Conservation (phyloP, 2,888 invertebrate species). For the Euclidia mi region DNA sequence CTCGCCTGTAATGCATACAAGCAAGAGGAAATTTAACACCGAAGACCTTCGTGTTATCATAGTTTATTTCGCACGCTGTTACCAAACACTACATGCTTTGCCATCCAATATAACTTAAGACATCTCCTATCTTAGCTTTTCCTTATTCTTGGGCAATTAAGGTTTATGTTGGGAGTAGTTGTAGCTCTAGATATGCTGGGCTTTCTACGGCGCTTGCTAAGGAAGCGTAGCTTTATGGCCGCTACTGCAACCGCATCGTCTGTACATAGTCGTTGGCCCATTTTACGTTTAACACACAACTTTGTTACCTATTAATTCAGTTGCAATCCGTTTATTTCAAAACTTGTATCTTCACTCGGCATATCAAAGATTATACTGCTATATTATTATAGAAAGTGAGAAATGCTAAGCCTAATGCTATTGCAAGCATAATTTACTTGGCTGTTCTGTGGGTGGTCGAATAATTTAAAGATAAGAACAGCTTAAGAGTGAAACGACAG, state of each 20-base stretch:
- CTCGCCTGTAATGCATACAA: conserved; percentile 46
- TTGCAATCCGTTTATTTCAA: conserved; percentile 33
- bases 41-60: conserved; percentile 78
- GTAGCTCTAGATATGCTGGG: conserved; percentile 65
- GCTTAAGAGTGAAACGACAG: too few species aligned
- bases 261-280: conserved; percentile 68
- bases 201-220: conserved; percentile 69
- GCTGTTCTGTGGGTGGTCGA: too few species aligned
- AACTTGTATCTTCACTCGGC: background rate
- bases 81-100: conserved; percentile 72
- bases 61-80: conserved; percentile 83
- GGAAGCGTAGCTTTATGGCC: conserved; percentile 83
- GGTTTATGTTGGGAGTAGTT: conserved; percentile 44
- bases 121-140: conserved; percentile 40
- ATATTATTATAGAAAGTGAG: too few species aligned
- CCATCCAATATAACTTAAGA: conserved; percentile 58
- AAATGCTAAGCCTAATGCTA: too few species aligned
- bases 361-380: too few species aligned
- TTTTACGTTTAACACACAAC: conserved; percentile 65
- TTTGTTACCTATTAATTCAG: conserved; percentile 52
- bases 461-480: too few species aligned
- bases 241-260: conserved; percentile 76
- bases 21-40: conserved; percentile 72
- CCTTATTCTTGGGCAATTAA: conserved; percentile 12
- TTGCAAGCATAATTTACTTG: too few species aligned